Conservation (phyloP, 1,140 invertebrate genomes). For the Ostrea denselamellosa region DNA sequence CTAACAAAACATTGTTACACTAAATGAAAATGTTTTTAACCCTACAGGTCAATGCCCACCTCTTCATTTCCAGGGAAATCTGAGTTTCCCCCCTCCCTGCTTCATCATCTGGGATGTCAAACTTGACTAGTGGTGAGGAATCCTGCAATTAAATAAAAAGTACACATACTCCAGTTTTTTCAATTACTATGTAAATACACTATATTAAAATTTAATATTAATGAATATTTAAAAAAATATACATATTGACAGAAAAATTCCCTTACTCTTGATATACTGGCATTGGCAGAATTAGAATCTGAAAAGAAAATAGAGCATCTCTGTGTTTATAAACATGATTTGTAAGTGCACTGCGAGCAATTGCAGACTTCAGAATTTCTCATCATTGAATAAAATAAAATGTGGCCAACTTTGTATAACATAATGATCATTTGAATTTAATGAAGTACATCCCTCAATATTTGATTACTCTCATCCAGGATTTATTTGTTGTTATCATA, state of each 20-base stretch:
- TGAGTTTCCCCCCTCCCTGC: slow-evolving; percentile 50
- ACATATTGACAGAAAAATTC: not conserved
- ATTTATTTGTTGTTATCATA: too few relatives aligned
- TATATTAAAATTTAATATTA: not conserved
- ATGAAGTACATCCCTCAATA: too few relatives aligned
- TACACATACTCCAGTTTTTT: not conserved
- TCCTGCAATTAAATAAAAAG: slow-evolving; percentile 33
- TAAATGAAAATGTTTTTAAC: too few relatives aligned
- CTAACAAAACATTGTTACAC: too few relatives aligned
- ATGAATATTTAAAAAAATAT: not conserved
- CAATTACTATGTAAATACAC: not conserved
- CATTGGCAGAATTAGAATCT: not conserved
- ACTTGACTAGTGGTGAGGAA: slow-evolving; percentile 49
- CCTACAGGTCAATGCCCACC: not conserved
- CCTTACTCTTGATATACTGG: not conserved
- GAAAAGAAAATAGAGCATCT: not conserved
- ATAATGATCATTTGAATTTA: too few relatives aligned
- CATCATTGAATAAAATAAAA: too few relatives aligned
- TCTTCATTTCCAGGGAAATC: slow-evolving; percentile 11
- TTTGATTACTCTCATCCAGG: too few relatives aligned
- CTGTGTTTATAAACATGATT: not conserved
- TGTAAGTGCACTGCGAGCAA: too few relatives aligned
- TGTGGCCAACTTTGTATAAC: too few relatives aligned
- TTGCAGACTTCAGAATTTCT: too few relatives aligned
- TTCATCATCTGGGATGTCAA: slow-evolving; percentile 52